Evolutionary conservation across 2,797 vertebrate genomes (phyloP).

Genomic region (Muscicapa striata): DNA sequence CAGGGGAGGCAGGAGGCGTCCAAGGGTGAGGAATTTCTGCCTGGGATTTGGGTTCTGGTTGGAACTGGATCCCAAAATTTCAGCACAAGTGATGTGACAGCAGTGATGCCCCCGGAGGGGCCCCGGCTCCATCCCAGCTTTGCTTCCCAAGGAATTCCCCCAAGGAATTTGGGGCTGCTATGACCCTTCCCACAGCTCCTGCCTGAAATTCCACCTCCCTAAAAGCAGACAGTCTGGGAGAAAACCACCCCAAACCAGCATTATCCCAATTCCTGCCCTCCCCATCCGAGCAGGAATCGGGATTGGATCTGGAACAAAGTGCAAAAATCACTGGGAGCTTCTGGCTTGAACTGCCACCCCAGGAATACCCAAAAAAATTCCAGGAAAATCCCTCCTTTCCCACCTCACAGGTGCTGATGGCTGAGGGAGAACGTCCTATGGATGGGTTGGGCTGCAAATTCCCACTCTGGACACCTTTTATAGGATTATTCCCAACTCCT

Average conservation of each 20-base stretch:
- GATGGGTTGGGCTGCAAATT: not conserved
- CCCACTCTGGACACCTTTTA: not conserved
- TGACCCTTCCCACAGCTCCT: not conserved
- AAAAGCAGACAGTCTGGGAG: too few species aligned
- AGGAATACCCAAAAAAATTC: not conserved
- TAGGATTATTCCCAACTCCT: not conserved
- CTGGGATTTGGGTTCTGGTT: not conserved
- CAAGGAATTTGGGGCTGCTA: not conserved
- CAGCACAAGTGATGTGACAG: not conserved
- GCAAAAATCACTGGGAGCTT: not conserved
- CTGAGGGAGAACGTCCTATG: accelerated
- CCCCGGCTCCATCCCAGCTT: accelerated
- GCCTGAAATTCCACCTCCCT: not conserved
- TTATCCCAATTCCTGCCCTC: too few species aligned
- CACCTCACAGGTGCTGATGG: not conserved
- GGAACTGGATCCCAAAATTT: not conserved
- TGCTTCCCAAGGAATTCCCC: not conserved
- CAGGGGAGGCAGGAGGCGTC: not conserved
- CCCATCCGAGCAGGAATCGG: not conserved
- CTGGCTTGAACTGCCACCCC: not conserved
- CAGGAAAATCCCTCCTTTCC: not conserved
- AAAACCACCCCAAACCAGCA: not conserved
- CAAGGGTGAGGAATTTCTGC: not conserved
- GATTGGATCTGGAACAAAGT: not conserved
- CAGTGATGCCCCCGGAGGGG: not conserved